Evolutionary conservation across 2,888 invertebrate species (phyloP).

Genomic region (Cheilosia impressa): DNA sequence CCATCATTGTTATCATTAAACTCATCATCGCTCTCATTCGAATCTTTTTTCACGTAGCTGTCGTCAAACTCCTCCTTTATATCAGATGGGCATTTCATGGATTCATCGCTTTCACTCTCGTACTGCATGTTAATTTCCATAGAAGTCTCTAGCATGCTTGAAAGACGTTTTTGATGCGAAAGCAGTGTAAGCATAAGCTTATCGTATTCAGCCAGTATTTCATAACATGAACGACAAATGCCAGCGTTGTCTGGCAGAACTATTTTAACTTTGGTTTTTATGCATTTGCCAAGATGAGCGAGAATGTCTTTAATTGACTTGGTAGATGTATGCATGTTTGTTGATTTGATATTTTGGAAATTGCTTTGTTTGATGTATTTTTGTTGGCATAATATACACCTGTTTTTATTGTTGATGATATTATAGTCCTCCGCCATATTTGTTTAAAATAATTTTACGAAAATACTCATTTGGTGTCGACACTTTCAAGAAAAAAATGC

Average conservation of each 20-base stretch:
- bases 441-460: background rate
- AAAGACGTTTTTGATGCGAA: slow-evolving; percentile 79
- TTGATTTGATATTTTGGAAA: slow-evolving; percentile 77
- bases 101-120: slow-evolving; percentile 23
- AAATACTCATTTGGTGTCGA: too few species aligned
- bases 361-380: slow-evolving; percentile 71
- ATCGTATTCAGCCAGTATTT: slow-evolving; percentile 80
- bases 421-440: background rate
- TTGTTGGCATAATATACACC: slow-evolving; percentile 46
- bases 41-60: too few species aligned
- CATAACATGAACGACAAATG: slow-evolving; percentile 79
- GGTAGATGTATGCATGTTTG: slow-evolving; percentile 79
- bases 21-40: too few species aligned
- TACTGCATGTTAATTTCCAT: slow-evolving; percentile 66
- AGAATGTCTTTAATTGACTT: slow-evolving; percentile 80
- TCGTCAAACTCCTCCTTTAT: too few species aligned
- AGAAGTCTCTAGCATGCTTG: slow-evolving; percentile 78
- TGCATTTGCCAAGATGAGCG: slow-evolving; percentile 80
- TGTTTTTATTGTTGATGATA: background rate
- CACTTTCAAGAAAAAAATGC: too few species aligned
- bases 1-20: background rate
- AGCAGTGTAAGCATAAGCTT: slow-evolving; percentile 80
- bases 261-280: slow-evolving; percentile 77
- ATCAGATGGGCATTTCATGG: slow-evolving; percentile 3
- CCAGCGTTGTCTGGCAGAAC: slow-evolving; percentile 76